Percentiles rank a stretch among this genome's conserved stretches.
phyloP scores from a whole-genome alignment of 2,797 vertebrate species.

The Macropus fuliginosus region DNA sequence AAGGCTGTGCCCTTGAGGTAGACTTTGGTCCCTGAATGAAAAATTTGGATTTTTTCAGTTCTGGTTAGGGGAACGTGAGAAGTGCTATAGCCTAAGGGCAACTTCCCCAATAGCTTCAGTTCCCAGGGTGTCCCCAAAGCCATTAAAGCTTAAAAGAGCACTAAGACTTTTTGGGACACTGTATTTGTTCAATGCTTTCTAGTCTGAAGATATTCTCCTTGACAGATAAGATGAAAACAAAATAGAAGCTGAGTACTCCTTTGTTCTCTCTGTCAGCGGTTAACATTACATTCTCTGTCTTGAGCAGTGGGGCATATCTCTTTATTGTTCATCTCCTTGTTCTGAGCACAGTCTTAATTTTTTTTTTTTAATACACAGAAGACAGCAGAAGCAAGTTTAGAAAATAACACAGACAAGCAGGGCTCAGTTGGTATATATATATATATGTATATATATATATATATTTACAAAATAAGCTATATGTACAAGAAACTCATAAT shows the following conservation, averaged over 20 bases:
- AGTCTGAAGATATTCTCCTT: neutral
- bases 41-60: neutral
- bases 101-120: neutral
- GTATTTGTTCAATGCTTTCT: neutral
- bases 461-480: neutral
- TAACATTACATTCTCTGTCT: neutral
- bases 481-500: neutral
- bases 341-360: neutral
- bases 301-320: neutral
- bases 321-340: conserved; percentile 16
- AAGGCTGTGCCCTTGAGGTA: neutral
- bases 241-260: neutral
- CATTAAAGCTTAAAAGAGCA: neutral
- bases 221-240: neutral
- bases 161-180: neutral
- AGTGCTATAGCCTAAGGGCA: neutral
- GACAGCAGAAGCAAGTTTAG: neutral
- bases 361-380: neutral
- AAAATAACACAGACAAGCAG: neutral
- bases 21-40: neutral
- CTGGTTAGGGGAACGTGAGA: neutral
- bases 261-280: conserved; percentile 8
- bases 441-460: no score
- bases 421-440: neutral
- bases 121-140: neutral